Evolutionary conservation across 2,888 invertebrate genomes (phyloP).

Genomic region (Enchytraeus crypticus): DNA sequence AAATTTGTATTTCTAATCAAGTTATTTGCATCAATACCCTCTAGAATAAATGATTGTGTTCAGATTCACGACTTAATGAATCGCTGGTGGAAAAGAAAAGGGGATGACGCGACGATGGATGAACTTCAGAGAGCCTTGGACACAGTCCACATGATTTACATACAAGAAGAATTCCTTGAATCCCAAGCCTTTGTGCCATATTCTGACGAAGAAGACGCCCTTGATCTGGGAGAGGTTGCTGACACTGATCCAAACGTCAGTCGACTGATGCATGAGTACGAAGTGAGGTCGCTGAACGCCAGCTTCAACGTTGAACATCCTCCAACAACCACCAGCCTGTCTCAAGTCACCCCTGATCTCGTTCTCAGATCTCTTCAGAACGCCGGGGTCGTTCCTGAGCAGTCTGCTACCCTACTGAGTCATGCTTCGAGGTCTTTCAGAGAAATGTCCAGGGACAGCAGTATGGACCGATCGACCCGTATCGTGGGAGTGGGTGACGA

Average conservation of each 20-base stretch:
- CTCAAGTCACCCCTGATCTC: background rate
- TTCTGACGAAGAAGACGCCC: conserved; percentile 23
- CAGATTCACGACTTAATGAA: conserved; percentile 28
- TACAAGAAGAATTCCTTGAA: conserved; percentile 23
- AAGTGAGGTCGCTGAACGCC: conserved; percentile 21
- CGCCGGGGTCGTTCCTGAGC: background rate
- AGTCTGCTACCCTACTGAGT: background rate
- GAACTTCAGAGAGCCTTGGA: conserved; percentile 28
- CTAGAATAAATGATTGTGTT: too few species aligned
- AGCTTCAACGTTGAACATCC: conserved; percentile 17
- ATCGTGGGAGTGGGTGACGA: background rate
- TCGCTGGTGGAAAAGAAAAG: conserved; percentile 29
- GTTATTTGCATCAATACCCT: too few species aligned
- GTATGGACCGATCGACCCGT: background rate
- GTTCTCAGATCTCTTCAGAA: conserved; percentile 7
- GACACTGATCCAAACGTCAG: conserved; percentile 27
- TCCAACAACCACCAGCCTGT: background rate
- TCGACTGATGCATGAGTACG: conserved; percentile 24
- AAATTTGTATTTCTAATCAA: too few species aligned
- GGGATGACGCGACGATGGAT: conserved; percentile 25
- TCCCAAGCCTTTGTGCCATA: background rate
- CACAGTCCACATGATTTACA: conserved; percentile 24
- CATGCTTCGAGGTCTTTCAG: conserved; percentile 4
- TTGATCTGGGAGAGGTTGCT: conserved; percentile 21
- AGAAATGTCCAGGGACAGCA: background rate